Evolutionary conservation across 1,140 invertebrate species (phyloP).

Genomic region (Eriosoma lanigerum): DNA sequence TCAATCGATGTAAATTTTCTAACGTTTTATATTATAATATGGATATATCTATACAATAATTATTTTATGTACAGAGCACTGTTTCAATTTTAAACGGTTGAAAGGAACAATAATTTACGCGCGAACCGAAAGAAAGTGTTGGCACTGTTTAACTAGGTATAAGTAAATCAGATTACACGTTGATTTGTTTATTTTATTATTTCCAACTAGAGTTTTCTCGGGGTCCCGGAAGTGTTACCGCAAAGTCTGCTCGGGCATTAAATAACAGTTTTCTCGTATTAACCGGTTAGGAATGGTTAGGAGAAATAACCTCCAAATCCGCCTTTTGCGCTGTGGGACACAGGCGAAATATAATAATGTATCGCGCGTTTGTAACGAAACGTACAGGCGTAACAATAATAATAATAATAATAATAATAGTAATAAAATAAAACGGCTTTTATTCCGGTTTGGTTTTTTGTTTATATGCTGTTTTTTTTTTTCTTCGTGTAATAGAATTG

Average conservation of each 20-base stretch:
- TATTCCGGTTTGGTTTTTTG: neutral
- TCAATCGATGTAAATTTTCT: too few species aligned
- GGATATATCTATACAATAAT: too few species aligned
- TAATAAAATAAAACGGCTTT: slow-evolving; percentile 15
- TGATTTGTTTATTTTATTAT: slow-evolving; percentile 35
- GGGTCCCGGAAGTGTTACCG: slow-evolving; percentile 1
- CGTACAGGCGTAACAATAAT: neutral
- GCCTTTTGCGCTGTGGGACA: slow-evolving; percentile 19
- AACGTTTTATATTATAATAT: too few species aligned
- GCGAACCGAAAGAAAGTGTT: neutral
- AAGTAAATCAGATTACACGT: neutral
- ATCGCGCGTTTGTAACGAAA: slow-evolving; percentile 24
- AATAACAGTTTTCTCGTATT: slow-evolving; percentile 27
- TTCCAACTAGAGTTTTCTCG: neutral
- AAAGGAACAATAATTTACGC: too few species aligned
- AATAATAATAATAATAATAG: slow-evolving; percentile 7
- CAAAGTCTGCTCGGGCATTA: neutral
- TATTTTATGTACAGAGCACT: too few species aligned
- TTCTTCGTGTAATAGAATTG: neutral
- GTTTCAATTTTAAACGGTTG: too few species aligned
- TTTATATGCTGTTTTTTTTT: too few species aligned
- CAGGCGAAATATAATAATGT: slow-evolving; percentile 23
- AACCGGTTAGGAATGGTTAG: neutral
- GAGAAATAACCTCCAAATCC: slow-evolving; percentile 1
- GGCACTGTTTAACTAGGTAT: neutral